Conservation (phyloP, 2,113 vertebrate genomes). For the Nerophis ophidion region DNA sequence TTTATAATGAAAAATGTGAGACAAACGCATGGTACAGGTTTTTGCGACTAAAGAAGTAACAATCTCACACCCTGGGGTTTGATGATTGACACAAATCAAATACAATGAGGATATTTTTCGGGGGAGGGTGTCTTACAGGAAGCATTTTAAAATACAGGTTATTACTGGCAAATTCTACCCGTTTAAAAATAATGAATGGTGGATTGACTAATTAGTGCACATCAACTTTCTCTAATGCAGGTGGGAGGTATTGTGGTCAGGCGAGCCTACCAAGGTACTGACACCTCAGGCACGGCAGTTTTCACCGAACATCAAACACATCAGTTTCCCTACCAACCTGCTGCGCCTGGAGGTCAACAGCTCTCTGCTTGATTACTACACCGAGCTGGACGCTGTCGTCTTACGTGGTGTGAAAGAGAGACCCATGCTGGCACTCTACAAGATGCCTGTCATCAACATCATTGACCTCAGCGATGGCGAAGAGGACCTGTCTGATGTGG, state of each 20-base stretch:
- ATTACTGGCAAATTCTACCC: background rate
- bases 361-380: slow-evolving; percentile 93
- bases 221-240: slow-evolving; percentile 61
- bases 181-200: background rate
- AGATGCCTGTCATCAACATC: slow-evolving; percentile 83
- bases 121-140: background rate
- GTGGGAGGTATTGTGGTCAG: slow-evolving; percentile 96
- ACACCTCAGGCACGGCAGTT: slow-evolving; percentile 91
- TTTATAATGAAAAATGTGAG: slow-evolving; percentile 10
- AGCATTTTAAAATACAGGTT: background rate
- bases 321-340: slow-evolving; percentile 91
- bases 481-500: slow-evolving; percentile 77
- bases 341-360: slow-evolving; percentile 95
- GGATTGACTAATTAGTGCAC: background rate
- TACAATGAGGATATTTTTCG: background rate
- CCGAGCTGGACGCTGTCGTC: slow-evolving; percentile 92
- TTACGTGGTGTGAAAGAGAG: slow-evolving; percentile 87
- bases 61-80: background rate
- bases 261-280: slow-evolving; percentile 81
- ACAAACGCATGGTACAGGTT: background rate
- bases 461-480: slow-evolving; percentile 86
- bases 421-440: slow-evolving; percentile 82
- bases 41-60: background rate
- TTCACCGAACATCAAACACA: slow-evolving; percentile 89
- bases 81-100: background rate